Evolutionary conservation across 2,113 vertebrate genomes (phyloP).

Genomic region (Cheilinus undulatus): DNA sequence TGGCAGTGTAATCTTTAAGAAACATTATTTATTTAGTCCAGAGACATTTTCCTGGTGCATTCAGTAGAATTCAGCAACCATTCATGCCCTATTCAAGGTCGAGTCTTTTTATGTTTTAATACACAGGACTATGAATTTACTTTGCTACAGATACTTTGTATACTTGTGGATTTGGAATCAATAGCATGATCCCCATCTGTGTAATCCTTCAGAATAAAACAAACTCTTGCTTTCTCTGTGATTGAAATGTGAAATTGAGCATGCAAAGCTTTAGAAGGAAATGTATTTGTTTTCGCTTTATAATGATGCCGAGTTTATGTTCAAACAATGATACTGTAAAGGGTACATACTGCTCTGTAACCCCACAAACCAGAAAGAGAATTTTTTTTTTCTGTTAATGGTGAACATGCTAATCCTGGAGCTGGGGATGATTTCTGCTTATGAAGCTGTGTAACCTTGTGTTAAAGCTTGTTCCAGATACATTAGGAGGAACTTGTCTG

Average conservation of each 20-base stretch:
- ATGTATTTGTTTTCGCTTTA: neutral
- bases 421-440: neutral
- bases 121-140: neutral
- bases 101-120: neutral
- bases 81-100: neutral
- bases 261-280: neutral
- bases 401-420: neutral
- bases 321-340: constrained; percentile 27
- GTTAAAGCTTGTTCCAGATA: constrained; percentile 23
- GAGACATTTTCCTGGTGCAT: neutral
- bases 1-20: no score
- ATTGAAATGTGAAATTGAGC: constrained; percentile 1
- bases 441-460: neutral
- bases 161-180: neutral
- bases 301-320: constrained; percentile 2
- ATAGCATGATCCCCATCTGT: neutral
- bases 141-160: neutral
- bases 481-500: constrained; percentile 39
- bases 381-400: neutral
- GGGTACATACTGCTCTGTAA: neutral
- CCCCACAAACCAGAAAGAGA: neutral
- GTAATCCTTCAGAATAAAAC: neutral
- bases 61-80: neutral
- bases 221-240: neutral
- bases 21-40: neutral